Evolutionary conservation across 2,888 invertebrate genomes (phyloP).

Genomic region (Herminia tarsipennalis): DNA sequence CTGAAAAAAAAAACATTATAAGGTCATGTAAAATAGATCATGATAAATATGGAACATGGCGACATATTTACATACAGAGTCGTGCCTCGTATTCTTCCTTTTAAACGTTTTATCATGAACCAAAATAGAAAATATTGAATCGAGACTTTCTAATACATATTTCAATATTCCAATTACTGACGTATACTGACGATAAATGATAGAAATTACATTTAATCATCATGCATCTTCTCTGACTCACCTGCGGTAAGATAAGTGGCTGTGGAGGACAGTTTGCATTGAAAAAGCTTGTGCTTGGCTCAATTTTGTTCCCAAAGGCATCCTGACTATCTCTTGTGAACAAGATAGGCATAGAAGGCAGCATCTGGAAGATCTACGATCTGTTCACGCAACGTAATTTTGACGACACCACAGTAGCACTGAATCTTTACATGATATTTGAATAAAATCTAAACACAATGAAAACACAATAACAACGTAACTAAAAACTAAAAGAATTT

Average conservation of each 20-base stretch:
- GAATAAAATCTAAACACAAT: conserved; percentile 44
- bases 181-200: conserved; percentile 16
- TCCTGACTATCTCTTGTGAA: conserved; percentile 80
- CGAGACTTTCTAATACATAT: conserved; percentile 13
- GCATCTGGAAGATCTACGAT: conserved; percentile 69
- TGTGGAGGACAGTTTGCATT: conserved; percentile 61
- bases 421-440: conserved; percentile 56
- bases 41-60: conserved; percentile 56
- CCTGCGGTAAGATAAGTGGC: conserved; percentile 64
- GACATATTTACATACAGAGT: conserved; percentile 43
- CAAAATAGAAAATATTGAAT: conserved; percentile 2
- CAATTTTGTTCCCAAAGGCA: conserved; percentile 79
- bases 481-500: conserved; percentile 50
- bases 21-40: conserved; percentile 47
- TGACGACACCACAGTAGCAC: conserved; percentile 48
- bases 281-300: conserved; percentile 75
- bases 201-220: conserved; percentile 43
- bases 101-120: background rate
- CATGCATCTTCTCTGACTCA: conserved; percentile 56
- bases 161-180: conserved; percentile 5
- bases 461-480: conserved; percentile 41
- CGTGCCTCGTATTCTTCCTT: conserved; percentile 10
- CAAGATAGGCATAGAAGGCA: conserved; percentile 83
- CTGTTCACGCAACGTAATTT: conserved; percentile 55
- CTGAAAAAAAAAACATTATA: conserved; percentile 52